Percentiles rank a stretch among this genome's conserved stretches.
Evolutionary conservation across 2,888 invertebrate species (phyloP).

Genomic region (Tridacna crocea): DNA sequence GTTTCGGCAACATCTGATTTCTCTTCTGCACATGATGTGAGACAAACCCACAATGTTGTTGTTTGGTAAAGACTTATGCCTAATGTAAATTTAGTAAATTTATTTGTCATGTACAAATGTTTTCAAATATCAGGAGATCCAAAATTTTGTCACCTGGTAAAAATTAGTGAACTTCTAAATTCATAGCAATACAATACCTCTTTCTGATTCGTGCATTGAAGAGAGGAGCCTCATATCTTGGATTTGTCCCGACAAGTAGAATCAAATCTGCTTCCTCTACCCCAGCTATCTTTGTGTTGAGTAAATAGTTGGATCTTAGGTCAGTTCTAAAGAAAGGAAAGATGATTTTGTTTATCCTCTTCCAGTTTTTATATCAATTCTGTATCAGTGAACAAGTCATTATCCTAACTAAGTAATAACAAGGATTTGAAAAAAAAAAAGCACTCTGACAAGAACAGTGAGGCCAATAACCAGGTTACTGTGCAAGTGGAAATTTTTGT

Average conservation of each 20-base stretch:
- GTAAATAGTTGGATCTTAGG: constrained; percentile 94
- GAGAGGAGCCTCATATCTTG: constrained; percentile 97
- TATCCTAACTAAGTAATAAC: too few species aligned
- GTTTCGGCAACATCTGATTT: too few species aligned
- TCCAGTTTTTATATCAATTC: too few species aligned
- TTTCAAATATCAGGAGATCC: background rate
- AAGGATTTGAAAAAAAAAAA: too few species aligned
- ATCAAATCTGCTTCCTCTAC: constrained; percentile 97
- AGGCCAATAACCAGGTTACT: too few species aligned
- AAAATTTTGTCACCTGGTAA: background rate
- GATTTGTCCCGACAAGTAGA: constrained; percentile 97
- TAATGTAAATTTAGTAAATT: too few species aligned
- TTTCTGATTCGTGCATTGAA: constrained; percentile 98
- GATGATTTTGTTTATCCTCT: background rate
- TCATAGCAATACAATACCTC: constrained; percentile 84
- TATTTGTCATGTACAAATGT: background rate
- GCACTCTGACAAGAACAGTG: too few species aligned
- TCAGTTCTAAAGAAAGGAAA: constrained; percentile 88
- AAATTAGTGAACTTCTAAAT: background rate
- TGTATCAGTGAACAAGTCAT: too few species aligned
- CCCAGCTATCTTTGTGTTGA: constrained; percentile 95
- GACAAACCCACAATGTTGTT: too few species aligned
- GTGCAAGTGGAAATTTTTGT: too few species aligned
- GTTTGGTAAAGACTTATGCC: too few species aligned
- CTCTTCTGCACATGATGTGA: too few species aligned